phyloP scores from a whole-genome alignment of 2,888 invertebrate genomes.

The Monopis laevigella region DNA sequence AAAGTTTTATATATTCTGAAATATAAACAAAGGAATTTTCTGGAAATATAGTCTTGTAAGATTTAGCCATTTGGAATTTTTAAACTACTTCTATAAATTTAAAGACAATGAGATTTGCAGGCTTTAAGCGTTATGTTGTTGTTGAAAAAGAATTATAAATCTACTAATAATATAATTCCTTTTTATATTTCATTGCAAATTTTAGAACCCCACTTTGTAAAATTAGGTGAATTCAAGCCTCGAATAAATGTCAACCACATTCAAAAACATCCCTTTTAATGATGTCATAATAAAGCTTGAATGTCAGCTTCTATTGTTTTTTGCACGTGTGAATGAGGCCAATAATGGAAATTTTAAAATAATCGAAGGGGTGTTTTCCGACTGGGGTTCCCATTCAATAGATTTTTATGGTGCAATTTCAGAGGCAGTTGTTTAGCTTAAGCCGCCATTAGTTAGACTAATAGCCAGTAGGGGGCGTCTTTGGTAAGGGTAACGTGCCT shows the following conservation, averaged over 20 bases:
- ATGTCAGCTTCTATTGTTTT: slow-evolving; percentile 26
- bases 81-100: too few relatives aligned
- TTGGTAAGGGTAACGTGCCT: slow-evolving; percentile 10
- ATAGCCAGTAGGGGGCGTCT: slow-evolving; percentile 31
- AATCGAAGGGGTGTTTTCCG: slow-evolving; percentile 40
- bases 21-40: background rate
- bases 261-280: too few relatives aligned
- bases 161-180: too few relatives aligned
- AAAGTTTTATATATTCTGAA: background rate
- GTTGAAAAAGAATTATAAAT: too few relatives aligned
- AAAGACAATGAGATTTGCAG: too few relatives aligned
- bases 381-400: slow-evolving; percentile 41
- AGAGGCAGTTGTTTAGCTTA: slow-evolving; percentile 42
- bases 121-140: too few relatives aligned
- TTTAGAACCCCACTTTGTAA: too few relatives aligned
- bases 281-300: slow-evolving; percentile 1
- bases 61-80: too few relatives aligned
- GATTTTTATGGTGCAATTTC: slow-evolving; percentile 45
- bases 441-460: slow-evolving; percentile 49
- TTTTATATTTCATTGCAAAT: too few relatives aligned
- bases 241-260: too few relatives aligned
- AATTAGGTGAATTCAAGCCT: too few relatives aligned
- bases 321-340: slow-evolving; percentile 25
- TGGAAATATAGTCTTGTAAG: background rate
- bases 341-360: slow-evolving; percentile 43